These are phyloP conservation scores for Merluccius polli DNA, from an alignment of 2,797 vertebrate genomes.

Conservation along the genomic window DNA sequence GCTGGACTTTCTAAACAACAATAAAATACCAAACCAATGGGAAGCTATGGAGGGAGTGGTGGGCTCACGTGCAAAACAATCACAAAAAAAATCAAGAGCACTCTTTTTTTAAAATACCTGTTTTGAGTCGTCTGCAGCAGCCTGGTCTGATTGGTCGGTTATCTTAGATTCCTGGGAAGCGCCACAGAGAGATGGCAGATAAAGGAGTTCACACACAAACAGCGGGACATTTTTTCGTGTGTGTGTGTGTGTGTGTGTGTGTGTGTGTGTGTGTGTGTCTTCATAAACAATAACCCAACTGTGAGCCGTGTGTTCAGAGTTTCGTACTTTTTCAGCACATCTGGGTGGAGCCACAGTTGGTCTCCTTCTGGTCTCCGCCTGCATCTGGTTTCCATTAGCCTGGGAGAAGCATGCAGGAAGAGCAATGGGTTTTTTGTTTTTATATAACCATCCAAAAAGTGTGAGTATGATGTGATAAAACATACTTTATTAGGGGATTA, in stretches of 20 bases:
- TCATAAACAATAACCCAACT: not conserved
- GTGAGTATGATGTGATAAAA: not conserved
- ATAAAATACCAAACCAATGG: not conserved
- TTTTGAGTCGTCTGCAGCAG: constrained; percentile 35
- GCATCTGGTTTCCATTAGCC: constrained; percentile 18
- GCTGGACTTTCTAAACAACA: not conserved
- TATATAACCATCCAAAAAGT: not conserved
- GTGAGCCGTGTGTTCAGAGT: not conserved
- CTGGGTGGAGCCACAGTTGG: constrained; percentile 27
- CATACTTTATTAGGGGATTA: not conserved
- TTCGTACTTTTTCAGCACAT: constrained; percentile 42
- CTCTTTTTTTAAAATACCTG: constrained; percentile 40
- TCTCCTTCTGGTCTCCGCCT: constrained; percentile 27
- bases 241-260: not conserved
- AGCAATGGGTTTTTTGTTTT: not conserved
- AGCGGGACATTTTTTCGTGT: not conserved
- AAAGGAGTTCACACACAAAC: not conserved
- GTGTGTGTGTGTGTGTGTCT: too few relatives aligned
- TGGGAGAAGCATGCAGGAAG: not conserved
- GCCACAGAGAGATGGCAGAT: not conserved
- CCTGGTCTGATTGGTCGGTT: constrained; percentile 17
- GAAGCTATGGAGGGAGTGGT: not conserved
- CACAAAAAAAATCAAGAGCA: not conserved
- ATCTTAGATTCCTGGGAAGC: constrained; percentile 1
- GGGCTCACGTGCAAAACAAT: not conserved